These are phyloP conservation scores for Drosophila serrata DNA, from an alignment of 1,140 invertebrate species.

Conservation along the genomic window DNA sequence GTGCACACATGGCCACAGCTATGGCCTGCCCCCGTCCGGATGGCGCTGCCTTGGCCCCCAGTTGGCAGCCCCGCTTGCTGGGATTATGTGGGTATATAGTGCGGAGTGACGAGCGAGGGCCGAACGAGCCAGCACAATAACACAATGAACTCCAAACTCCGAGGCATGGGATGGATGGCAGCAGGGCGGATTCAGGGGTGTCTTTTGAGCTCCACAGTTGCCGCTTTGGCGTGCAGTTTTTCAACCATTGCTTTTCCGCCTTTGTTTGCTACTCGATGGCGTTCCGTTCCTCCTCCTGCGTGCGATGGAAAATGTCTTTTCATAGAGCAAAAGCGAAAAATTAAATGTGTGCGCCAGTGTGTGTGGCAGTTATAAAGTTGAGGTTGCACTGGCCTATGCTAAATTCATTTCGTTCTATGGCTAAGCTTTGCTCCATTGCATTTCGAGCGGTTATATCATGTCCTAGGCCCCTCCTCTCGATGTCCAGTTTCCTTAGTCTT, in stretches of 20 bases:
- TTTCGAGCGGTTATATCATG: not conserved
- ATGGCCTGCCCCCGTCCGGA: slow-evolving; percentile 42
- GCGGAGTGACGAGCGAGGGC: slow-evolving; percentile 51
- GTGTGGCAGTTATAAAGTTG: slow-evolving; percentile 7
- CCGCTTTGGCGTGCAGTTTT: slow-evolving; percentile 54
- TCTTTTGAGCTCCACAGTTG: slow-evolving; percentile 66
- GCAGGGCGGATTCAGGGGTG: slow-evolving; percentile 28
- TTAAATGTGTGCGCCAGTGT: slow-evolving; percentile 33
- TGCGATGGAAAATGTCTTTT: slow-evolving; percentile 69
- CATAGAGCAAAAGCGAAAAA: slow-evolving; percentile 62
- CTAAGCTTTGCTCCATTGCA: not conserved
- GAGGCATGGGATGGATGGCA: slow-evolving; percentile 7
- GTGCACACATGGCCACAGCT: slow-evolving; percentile 49
- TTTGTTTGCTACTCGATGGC: slow-evolving; percentile 72
- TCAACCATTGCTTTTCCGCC: slow-evolving; percentile 59
- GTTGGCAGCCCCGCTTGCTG: slow-evolving; percentile 53
- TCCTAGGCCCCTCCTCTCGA: not conserved
- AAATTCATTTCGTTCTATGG: not conserved
- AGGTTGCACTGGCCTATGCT: not conserved
- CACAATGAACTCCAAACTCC: slow-evolving; percentile 78
- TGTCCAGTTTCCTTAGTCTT: not conserved
- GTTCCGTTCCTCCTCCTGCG: slow-evolving; percentile 50
- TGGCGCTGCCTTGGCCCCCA: slow-evolving; percentile 23
- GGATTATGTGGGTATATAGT: slow-evolving; percentile 80
- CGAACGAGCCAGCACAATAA: slow-evolving; percentile 78